These are phyloP conservation scores for Gymnosoma rotundatum DNA, from an alignment of 2,888 invertebrate species.

Conservation along the genomic window DNA sequence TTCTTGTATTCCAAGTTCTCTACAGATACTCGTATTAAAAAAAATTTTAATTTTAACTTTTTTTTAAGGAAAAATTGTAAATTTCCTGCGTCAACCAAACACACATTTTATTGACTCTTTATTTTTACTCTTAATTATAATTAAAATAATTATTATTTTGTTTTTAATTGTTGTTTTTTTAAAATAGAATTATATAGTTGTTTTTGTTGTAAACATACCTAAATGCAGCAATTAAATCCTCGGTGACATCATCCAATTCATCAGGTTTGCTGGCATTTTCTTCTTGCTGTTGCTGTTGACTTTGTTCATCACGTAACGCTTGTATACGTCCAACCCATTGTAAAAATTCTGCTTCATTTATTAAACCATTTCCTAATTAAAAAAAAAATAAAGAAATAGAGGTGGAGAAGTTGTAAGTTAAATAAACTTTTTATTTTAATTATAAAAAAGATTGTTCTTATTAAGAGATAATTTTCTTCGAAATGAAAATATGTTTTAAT, in stretches of 20 bases:
- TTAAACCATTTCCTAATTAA: slow-evolving; percentile 88
- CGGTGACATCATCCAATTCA: slow-evolving; percentile 86
- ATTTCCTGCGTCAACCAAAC: no score
- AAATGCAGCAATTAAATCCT: slow-evolving; percentile 94
- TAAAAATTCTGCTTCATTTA: slow-evolving; percentile 90
- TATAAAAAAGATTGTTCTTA: no score
- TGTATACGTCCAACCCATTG: slow-evolving; percentile 90
- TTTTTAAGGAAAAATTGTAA: no score
- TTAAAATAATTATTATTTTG: no score
- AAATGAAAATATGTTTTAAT: no score
- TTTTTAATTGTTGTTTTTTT: no score
- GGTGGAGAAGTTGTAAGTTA: neutral
- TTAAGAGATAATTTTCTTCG: no score
- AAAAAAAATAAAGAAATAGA: slow-evolving; percentile 63
- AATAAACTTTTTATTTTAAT: neutral
- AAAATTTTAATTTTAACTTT: no score
- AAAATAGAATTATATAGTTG: neutral
- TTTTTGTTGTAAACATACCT: slow-evolving; percentile 81
- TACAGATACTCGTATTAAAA: no score
- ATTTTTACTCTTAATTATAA: no score
- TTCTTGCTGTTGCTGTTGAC: slow-evolving; percentile 78
- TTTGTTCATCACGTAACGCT: slow-evolving; percentile 84
- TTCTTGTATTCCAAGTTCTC: no score
- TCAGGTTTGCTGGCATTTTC: slow-evolving; percentile 82
- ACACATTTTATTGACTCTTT: no score